phyloP scores from a whole-genome alignment of 2,113 vertebrate genomes.

The Opisthocomus hoazin region DNA sequence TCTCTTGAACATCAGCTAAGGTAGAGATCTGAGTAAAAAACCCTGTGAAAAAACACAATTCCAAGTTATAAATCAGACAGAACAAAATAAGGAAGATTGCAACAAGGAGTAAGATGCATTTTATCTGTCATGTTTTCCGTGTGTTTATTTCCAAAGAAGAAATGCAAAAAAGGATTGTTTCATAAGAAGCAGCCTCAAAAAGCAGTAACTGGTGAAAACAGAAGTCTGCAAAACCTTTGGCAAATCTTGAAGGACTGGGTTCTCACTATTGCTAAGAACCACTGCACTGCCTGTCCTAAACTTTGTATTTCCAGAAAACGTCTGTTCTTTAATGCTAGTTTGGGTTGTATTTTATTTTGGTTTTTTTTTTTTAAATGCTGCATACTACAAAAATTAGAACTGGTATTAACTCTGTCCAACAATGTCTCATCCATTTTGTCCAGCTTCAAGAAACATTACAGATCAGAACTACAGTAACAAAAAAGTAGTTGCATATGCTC shows the following conservation, averaged over 20 bases:
- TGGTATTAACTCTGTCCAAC: neutral
- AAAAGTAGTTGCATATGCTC: neutral
- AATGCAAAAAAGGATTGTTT: neutral
- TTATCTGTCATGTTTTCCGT: neutral
- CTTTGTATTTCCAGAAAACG: neutral
- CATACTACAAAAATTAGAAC: neutral
- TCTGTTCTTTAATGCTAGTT: neutral
- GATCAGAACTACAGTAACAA: neutral
- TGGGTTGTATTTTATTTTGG: too few species aligned
- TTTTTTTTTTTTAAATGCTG: neutral
- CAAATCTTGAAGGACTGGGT: neutral
- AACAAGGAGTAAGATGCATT: neutral
- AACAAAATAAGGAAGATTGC: neutral
- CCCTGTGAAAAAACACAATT: slow-evolving; percentile 69
- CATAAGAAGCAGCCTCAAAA: neutral
- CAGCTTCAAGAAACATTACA: neutral
- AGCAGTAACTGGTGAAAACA: neutral
- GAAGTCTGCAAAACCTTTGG: neutral
- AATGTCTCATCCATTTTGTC: neutral
- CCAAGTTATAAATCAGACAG: neutral
- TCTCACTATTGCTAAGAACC: neutral
- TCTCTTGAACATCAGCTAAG: slow-evolving; percentile 95
- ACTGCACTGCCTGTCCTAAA: neutral
- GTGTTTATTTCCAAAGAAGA: neutral
- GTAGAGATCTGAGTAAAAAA: slow-evolving; percentile 99